phyloP scores from a whole-genome alignment of 1,140 invertebrate genomes.

The Limonius californicus region DNA sequence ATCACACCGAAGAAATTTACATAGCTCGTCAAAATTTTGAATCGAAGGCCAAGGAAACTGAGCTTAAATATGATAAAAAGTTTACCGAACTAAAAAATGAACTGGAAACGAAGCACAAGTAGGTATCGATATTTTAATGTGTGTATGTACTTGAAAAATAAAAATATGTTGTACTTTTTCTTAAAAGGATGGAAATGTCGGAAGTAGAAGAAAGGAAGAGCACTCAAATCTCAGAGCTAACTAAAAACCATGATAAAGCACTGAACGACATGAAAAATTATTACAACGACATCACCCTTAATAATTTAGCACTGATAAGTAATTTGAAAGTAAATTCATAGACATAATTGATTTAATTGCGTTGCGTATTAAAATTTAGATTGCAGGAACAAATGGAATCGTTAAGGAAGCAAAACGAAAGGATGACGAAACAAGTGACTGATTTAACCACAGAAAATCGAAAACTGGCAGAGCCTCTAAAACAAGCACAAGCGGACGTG shows the following conservation, averaged over 20 bases:
- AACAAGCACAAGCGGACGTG: slow-evolving; percentile 63
- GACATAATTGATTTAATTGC: background rate
- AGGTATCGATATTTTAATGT: too few species aligned
- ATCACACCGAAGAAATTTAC: slow-evolving; percentile 41
- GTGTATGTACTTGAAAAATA: too few species aligned
- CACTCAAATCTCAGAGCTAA: slow-evolving; percentile 74
- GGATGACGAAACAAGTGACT: slow-evolving; percentile 64
- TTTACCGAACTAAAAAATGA: slow-evolving; percentile 69
- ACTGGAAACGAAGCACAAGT: slow-evolving; percentile 64
- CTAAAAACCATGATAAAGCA: slow-evolving; percentile 77
- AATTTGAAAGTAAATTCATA: slow-evolving; percentile 62
- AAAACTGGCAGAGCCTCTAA: slow-evolving; percentile 65
- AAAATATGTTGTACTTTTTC: too few species aligned
- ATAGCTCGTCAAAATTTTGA: slow-evolving; percentile 69
- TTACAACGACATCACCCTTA: slow-evolving; percentile 90
- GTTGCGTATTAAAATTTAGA: slow-evolving; percentile 11
- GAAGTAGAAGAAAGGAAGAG: slow-evolving; percentile 90
- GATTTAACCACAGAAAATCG: slow-evolving; percentile 68
- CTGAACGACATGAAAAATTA: slow-evolving; percentile 89
- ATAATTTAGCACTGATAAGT: slow-evolving; percentile 81
- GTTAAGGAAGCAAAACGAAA: slow-evolving; percentile 74
- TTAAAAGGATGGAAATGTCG: slow-evolving; percentile 71
- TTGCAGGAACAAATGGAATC: slow-evolving; percentile 77
- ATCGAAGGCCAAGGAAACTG: slow-evolving; percentile 70
- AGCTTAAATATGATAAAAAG: slow-evolving; percentile 77